Base-by-base conservation (phyloP, 2,113 vertebrate genomes). In the Peromyscus leucopus region DNA sequence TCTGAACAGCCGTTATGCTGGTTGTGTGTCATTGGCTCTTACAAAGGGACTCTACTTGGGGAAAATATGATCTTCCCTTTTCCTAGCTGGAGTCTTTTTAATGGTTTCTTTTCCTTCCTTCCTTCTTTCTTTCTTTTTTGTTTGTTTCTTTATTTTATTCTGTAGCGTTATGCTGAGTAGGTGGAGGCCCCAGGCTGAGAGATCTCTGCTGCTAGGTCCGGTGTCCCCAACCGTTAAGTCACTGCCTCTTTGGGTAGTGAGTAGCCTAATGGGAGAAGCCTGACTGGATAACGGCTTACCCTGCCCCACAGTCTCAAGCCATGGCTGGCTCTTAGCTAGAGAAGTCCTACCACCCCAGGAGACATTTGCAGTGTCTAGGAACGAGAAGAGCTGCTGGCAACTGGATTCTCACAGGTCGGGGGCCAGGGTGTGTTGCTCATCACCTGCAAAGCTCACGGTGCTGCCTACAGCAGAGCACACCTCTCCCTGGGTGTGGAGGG, bases 371-470 rank as follows among this genome's bases (percentile, higher is more conserved):
- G 2, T 0, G 7, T 71, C 55, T 51, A 51, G 42, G 39, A 79
- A 51, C 63, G 21, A 71, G 82, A 36, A n/a, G 39, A 28, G 26
- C 19, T 46, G 22, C 19, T 31, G 71, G 15, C 26, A n/a, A 15
- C 22, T 39, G 46, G 69, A 11, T 10, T 46, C 69, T 72, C 31
- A 2, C 13, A 10, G 92, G 16, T 33, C 7, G 36, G 59, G 59
- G 76, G 33, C 5, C n/a, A n/a, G 28, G 31, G 48, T 42, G 28
- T 33, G 19, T 22, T 21, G 48, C 61, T 61, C 75, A n/a, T 2
- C 12, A 1, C 39, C 59, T 6, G 11, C 3, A 24, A 7, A 39
- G 55, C 39, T 19, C 57, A n/a, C 5, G 31, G 17, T 7, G 0
- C 46, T 1, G 39, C 19, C n/a, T 63, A 8, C n/a, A 11, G 15